Base-by-base conservation (phyloP, 1,140 invertebrate genomes). In the Tetranychus urticae region DNA sequence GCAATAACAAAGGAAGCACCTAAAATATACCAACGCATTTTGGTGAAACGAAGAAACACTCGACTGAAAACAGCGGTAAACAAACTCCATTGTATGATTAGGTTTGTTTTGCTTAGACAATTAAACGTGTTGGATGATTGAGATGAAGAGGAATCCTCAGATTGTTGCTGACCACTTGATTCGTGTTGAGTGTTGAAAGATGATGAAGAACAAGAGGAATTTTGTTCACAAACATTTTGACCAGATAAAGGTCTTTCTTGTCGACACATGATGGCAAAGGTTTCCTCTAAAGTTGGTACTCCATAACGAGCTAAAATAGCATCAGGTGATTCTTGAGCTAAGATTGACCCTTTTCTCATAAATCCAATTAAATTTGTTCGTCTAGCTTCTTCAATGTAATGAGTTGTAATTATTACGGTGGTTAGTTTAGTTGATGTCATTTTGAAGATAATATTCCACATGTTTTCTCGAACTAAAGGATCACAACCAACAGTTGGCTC, bases 401-500 rank as follows among this genome's bases (percentile, higher is more conserved):
- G 73, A 35, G 73, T 74, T 35, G 73, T 74, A 39, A 74, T 70
- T 34, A 74, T 70, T 33, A 74, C 70, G 10, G 73, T 73, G 2
- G 61, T 61, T 31, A 14, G 4, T 33, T 81, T 80, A 60, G 82
- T 81, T 73, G 80, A 80, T 64, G 84, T 83, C 65, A 91, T 83
- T 68, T 82, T 79, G 35, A 88, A 81, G 67, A 91, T 74, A 68
- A 91, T 86, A 66, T 86, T 36, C 63, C 63, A 64, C 59, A 64
- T 62, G 34, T 80, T 86, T 71, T 90, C 84, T 65, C 91, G 78
- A 2, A 90, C 76, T 33, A 90, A 72, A 0, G 87, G 87, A 76
- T 92, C 88, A 37, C 91, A 84, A 33, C 88, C 88, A 35, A 93
- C 89, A 0, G 90, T 93, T 0, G 89, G 90, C 71, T 96, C 90